These are phyloP conservation scores for Stegana nigrithorax DNA, from an alignment of 2,888 invertebrate genomes.

Conservation along the genomic window DNA sequence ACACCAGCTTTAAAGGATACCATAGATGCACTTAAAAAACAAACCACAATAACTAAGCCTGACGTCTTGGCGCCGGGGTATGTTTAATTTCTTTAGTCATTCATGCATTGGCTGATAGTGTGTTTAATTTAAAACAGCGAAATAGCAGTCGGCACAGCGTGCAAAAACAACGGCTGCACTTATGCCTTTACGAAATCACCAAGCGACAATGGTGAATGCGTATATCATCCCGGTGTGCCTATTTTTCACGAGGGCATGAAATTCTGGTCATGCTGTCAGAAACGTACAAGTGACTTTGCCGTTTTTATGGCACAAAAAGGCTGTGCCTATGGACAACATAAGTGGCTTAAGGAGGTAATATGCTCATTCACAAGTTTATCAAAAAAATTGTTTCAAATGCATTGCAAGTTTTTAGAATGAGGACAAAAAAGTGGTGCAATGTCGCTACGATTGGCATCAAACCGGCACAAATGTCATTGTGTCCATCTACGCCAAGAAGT, in stretches of 20 bases:
- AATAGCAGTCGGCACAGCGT: constrained; percentile 79
- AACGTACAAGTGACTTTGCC: constrained; percentile 92
- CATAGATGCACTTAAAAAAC: constrained; percentile 65
- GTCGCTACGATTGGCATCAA: constrained; percentile 96
- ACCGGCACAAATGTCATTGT: constrained; percentile 86
- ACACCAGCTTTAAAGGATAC: constrained; percentile 78
- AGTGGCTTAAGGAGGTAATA: constrained; percentile 79
- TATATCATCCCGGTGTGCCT: constrained; percentile 88
- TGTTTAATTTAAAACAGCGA: constrained; percentile 50
- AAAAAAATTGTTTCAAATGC: constrained; percentile 37
- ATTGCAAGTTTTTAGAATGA: constrained; percentile 71
- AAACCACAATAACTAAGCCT: background rate
- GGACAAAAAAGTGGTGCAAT: constrained; percentile 73
- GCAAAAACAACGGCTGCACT: constrained; percentile 88
- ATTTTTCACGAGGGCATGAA: constrained; percentile 98
- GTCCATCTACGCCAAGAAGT: constrained; percentile 91
- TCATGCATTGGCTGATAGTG: background rate
- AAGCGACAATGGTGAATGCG: constrained; percentile 75
- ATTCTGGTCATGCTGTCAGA: constrained; percentile 96
- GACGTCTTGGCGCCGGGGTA: background rate
- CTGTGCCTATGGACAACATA: constrained; percentile 85
- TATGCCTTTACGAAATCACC: constrained; percentile 77
- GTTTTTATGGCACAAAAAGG: constrained; percentile 92
- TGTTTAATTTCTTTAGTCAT: background rate
- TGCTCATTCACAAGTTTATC: background rate